A percentile compares a stretch with the other conserved stretches of the same genome.
Conservation (phyloP, 2,797 vertebrate species). For the Prionace glauca region DNA sequence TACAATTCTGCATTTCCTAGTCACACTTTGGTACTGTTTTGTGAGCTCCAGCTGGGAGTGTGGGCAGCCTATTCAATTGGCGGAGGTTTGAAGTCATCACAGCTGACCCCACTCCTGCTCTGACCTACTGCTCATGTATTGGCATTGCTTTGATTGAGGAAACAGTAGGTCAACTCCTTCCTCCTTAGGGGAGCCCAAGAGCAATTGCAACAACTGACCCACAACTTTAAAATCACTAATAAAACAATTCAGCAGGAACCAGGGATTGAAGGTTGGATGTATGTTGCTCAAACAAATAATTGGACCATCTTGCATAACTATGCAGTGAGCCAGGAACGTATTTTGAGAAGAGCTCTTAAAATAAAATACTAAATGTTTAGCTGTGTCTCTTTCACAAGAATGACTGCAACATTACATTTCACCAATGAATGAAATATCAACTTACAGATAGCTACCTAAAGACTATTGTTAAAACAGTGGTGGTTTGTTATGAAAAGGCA, state of each 20-base stretch:
- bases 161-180: not conserved
- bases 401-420: not conserved
- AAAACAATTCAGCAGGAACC: not conserved
- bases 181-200: not conserved
- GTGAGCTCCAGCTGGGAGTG: not conserved
- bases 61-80: not conserved
- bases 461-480: not conserved
- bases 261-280: not conserved
- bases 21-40: not conserved
- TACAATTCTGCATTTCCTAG: not conserved
- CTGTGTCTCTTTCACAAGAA: not conserved
- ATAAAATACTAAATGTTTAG: not conserved
- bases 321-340: not conserved
- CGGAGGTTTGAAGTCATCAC: not conserved
- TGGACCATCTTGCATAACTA: not conserved
- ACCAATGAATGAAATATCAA: not conserved
- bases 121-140: not conserved
- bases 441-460: not conserved
- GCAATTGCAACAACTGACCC: not conserved
- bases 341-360: not conserved
- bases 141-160: not conserved
- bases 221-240: not conserved
- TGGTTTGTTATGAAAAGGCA: not conserved
- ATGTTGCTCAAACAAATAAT: not conserved
- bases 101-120: not conserved